A percentile compares a stretch with the other conserved stretches of the same genome.
Evolutionary conservation across 2,113 vertebrate species (phyloP).

Genomic region (Pomatostomus ruficeps): DNA sequence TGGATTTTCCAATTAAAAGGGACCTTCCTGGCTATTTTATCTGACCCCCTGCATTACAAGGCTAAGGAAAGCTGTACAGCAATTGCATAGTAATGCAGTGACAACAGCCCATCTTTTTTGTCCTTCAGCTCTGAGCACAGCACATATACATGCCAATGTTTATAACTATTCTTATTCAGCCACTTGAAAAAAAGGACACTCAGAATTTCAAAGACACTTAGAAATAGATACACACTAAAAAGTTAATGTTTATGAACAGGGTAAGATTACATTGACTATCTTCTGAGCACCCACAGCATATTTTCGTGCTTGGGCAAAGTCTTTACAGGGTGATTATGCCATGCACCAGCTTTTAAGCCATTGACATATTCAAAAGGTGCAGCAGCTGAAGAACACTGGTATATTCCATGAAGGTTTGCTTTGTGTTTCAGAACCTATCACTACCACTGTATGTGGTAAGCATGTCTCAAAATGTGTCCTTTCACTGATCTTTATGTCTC

Average conservation of each 20-base stretch:
- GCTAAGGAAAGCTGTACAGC: slow-evolving; percentile 23
- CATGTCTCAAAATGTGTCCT: not conserved
- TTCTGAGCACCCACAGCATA: not conserved
- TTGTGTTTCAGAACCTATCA: not conserved
- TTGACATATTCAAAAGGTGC: not conserved
- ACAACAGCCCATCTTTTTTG: slow-evolving; percentile 23
- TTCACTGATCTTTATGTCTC: not conserved
- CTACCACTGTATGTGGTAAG: not conserved
- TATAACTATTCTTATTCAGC: not conserved
- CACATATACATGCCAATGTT: not conserved
- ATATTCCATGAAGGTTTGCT: not conserved
- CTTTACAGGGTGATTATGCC: not conserved
- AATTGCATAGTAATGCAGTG: not conserved
- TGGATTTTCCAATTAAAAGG: slow-evolving; percentile 47
- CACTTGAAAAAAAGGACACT: not conserved
- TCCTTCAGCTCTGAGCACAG: slow-evolving; percentile 31
- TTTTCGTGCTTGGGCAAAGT: not conserved
- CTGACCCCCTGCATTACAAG: slow-evolving; percentile 19
- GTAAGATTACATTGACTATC: not conserved
- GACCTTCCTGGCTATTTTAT: slow-evolving; percentile 9
- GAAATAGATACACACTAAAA: not conserved
- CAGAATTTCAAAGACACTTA: not conserved
- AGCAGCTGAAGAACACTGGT: not conserved
- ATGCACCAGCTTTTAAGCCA: not conserved
- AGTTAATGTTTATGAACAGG: not conserved